Conservation (phyloP, 2,797 vertebrate genomes). For the Sorex maritimensis region DNA sequence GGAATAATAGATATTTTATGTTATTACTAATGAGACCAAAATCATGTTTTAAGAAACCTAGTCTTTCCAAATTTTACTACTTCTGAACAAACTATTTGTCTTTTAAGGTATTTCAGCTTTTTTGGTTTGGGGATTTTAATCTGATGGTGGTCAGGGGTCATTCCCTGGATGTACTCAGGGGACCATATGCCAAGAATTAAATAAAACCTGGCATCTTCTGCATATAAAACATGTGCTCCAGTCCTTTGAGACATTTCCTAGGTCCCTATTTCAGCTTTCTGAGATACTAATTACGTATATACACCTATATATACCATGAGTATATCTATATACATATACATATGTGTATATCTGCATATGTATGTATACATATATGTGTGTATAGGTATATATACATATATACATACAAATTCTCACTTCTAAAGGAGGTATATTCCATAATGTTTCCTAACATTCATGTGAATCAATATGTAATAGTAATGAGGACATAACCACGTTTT, state of each 20-base stretch:
- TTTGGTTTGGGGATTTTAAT: neutral
- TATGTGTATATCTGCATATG: no score
- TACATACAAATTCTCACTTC: neutral
- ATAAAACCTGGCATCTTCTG: no score
- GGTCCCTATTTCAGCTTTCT: neutral
- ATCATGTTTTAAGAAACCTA: constrained; percentile 50
- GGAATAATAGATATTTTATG: constrained; percentile 14
- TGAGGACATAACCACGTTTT: neutral
- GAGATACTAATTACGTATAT: neutral
- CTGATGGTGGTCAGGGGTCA: no score
- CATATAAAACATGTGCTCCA: no score
- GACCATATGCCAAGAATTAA: no score
- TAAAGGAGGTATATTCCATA: neutral
- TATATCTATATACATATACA: no score
- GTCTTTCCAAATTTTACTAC: constrained; percentile 25
- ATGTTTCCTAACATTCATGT: constrained; percentile 19
- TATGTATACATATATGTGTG: no score
- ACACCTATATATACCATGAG: no score
- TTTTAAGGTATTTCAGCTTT: constrained; percentile 50
- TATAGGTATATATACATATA: neutral
- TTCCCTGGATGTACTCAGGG: no score
- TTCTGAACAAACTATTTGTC: constrained; percentile 9
- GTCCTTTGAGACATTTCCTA: no score
- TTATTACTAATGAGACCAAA: constrained; percentile 54
- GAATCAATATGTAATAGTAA: constrained; percentile 12